Conservation (phyloP, 1,140 invertebrate genomes). For the Rhopalosiphum padi region DNA sequence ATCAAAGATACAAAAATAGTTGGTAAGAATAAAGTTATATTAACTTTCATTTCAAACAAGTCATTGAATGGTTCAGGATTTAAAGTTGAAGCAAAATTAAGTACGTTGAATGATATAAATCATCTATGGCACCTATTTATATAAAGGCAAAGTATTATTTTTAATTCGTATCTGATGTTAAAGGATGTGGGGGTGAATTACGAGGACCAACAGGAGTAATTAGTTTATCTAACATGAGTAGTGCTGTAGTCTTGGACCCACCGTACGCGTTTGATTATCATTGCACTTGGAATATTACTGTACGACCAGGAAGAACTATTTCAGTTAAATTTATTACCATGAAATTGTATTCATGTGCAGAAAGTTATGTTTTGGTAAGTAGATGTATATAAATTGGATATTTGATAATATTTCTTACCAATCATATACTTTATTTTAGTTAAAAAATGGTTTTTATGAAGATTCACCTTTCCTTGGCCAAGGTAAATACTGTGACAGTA, state of each 20-base stretch:
- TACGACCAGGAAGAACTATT: slow-evolving; percentile 47
- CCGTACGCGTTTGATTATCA: not conserved
- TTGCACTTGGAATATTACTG: slow-evolving; percentile 45
- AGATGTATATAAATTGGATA: not conserved
- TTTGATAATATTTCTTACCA: not conserved
- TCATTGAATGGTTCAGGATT: slow-evolving; percentile 65
- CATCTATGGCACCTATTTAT: not conserved
- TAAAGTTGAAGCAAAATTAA: slow-evolving; percentile 48
- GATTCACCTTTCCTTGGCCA: slow-evolving; percentile 76
- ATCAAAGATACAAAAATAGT: not conserved
- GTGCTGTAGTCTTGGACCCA: no score
- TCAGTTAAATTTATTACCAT: not conserved
- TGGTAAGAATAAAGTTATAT: slow-evolving; percentile 65
- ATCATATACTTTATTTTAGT: slow-evolving; percentile 64
- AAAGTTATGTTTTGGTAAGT: slow-evolving; percentile 36
- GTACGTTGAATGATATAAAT: slow-evolving; percentile 34
- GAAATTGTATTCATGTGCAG: not conserved
- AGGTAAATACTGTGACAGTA: slow-evolving; percentile 77
- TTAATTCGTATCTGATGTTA: not conserved
- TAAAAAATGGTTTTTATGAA: slow-evolving; percentile 75
- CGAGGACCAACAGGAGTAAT: slow-evolving; percentile 14
- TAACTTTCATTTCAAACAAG: slow-evolving; percentile 68
- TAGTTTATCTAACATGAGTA: not conserved
- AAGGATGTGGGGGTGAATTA: slow-evolving; percentile 47
- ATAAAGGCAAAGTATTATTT: not conserved